Evolutionary conservation across 2,888 invertebrate genomes (phyloP).

Genomic region (Anagyrus pseudococci): DNA sequence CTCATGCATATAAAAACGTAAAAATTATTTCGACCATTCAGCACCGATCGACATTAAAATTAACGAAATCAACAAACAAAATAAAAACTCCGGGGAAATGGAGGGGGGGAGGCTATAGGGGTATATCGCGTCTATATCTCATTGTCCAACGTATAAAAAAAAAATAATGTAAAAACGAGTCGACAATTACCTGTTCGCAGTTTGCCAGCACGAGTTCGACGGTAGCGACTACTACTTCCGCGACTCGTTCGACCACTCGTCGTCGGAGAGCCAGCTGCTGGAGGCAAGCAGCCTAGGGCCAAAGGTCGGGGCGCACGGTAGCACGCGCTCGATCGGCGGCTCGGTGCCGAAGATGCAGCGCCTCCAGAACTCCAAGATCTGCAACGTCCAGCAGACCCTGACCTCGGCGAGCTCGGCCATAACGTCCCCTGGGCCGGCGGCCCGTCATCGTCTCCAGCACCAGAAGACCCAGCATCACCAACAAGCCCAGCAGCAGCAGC

Average conservation of each 20-base stretch:
- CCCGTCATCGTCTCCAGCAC: no score
- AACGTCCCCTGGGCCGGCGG: no score
- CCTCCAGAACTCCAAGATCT: constrained; percentile 57
- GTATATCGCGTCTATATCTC: no score
- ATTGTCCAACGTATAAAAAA: not conserved
- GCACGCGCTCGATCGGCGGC: constrained; percentile 52
- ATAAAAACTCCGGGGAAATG: no score
- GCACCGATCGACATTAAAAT: no score
- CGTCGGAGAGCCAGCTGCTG: constrained; percentile 76
- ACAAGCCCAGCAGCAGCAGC: not conserved
- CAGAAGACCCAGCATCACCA: no score
- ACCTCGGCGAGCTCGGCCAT: constrained; percentile 1
- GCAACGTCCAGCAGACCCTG: constrained; percentile 39
- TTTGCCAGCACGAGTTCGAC: constrained; percentile 57
- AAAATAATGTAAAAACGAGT: not conserved
- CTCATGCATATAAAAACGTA: no score
- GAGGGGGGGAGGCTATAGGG: no score
- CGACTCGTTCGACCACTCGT: constrained; percentile 81
- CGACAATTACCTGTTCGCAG: constrained; percentile 47
- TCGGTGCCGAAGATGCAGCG: constrained; percentile 59
- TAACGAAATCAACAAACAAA: no score
- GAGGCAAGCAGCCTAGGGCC: constrained; percentile 53
- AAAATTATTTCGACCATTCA: no score
- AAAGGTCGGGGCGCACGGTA: constrained; percentile 24
- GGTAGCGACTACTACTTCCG: constrained; percentile 74